phyloP scores from a whole-genome alignment of 2,888 invertebrate species.

The Unio delphinus region DNA sequence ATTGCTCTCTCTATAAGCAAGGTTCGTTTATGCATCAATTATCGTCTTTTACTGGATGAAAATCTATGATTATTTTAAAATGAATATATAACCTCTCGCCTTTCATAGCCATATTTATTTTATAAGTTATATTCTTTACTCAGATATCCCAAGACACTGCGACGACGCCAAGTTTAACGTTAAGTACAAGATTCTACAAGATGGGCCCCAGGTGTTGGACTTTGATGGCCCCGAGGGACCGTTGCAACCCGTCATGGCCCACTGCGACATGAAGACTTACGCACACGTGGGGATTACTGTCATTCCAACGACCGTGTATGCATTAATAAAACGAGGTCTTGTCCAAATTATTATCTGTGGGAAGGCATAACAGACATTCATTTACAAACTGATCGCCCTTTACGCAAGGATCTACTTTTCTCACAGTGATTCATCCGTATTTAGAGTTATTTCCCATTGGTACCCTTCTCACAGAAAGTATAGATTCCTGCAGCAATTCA shows the following conservation, averaged over 20 bases:
- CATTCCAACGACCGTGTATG: constrained; percentile 42
- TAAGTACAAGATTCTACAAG: constrained; percentile 11
- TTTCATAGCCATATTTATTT: not conserved
- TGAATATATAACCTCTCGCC: not conserved
- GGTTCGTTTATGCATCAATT: too few species aligned
- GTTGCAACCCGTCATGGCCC: constrained; percentile 34
- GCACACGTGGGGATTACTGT: constrained; percentile 50
- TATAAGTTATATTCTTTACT: too few species aligned
- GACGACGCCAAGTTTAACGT: constrained; percentile 30
- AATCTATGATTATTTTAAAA: not conserved
- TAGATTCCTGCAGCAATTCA: too few species aligned
- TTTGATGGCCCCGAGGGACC: constrained; percentile 46
- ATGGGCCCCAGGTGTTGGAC: constrained; percentile 41
- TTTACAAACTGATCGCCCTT: too few species aligned
- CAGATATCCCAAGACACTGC: constrained; percentile 43
- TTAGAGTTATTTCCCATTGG: too few species aligned
- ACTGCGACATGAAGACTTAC: constrained; percentile 54
- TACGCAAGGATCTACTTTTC: too few species aligned
- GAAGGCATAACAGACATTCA: too few species aligned
- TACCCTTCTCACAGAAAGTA: too few species aligned
- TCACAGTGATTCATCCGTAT: too few species aligned
- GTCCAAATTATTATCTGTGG: too few species aligned
- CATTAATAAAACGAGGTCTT: not conserved
- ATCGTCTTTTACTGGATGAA: not conserved
- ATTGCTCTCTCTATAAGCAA: too few species aligned